phyloP scores from a whole-genome alignment of 2,888 invertebrate species.

The Leptinotarsa haldemani region DNA sequence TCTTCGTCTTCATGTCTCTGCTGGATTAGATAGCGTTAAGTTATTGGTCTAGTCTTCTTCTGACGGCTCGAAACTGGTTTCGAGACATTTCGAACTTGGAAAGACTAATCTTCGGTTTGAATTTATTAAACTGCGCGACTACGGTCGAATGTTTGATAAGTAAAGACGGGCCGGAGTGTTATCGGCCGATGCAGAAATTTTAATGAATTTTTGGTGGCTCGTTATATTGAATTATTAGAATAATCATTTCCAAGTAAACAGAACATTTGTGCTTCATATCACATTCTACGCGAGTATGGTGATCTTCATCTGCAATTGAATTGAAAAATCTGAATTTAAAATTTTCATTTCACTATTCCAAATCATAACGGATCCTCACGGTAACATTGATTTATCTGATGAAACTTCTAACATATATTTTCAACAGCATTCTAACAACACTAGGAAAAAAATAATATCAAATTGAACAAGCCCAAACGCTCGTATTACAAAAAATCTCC shows the following conservation, averaged over 20 bases:
- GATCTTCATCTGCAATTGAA: no score
- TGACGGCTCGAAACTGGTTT: constrained; percentile 1
- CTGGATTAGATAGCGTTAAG: constrained; percentile 17
- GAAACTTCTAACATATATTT: no score
- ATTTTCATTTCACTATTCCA: no score
- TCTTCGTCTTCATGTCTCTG: constrained; percentile 13
- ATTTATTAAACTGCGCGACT: constrained; percentile 12
- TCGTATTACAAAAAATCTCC: no score
- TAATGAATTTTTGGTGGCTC: constrained; percentile 5
- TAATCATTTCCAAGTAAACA: not conserved
- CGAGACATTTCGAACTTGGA: not conserved
- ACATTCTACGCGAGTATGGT: no score
- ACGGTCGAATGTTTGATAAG: constrained; percentile 3
- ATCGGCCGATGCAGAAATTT: not conserved
- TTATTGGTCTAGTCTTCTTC: constrained; percentile 19
- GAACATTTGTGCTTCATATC: no score
- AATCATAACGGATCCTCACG: no score
- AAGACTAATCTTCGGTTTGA: constrained; percentile 11
- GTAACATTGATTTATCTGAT: no score
- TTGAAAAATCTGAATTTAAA: no score
- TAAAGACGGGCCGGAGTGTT: not conserved
- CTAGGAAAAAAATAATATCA: no score
- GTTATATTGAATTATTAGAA: not conserved
- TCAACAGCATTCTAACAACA: no score
- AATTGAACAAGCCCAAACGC: no score